Base-by-base conservation (phyloP, 2,888 invertebrate genomes). In the Carcina quercana region DNA sequence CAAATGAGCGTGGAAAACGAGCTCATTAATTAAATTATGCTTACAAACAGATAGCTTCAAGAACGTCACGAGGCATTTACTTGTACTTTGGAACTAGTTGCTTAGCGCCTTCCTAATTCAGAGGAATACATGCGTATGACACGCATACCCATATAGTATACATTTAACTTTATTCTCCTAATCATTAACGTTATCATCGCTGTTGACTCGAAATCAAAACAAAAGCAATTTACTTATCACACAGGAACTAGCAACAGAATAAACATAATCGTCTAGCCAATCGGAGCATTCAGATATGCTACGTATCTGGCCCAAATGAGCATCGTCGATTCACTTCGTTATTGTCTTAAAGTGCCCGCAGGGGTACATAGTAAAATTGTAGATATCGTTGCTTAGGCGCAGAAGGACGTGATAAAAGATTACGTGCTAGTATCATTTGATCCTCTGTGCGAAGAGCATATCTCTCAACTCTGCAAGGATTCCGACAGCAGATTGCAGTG, bases 381-480 rank as follows among this genome's bases (percentile, higher is more conserved):
- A 56, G 62, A 59, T 57, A 64, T 48, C 48, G 57, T 54, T 62
- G 65, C 59, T 55, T 52, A 43, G 44, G 43, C 51, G 50, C 51
- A 65, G 53, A 50, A 53, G 61, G 67, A 62, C 60, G 47, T 79
- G 82, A 82, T 83, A 83, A 80, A 66, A 78, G 80, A 80, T 79
- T 75, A 71, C 51, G 53, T 55, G 63, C 61, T 59, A 80, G 80
- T 82, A 70, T 66, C 69, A 69, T 53, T 72, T 70, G 59, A 65
- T 72, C 65, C 67, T 61, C 61, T 53, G 61, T 32, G 35, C 26
- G 35, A 37, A 35, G 27, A 38, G 21, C 13, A n/a, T n/a, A n/a
- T n/a, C n/a, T n/a, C n/a, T n/a, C n/a, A 30, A 32, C 40, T 44
- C 45, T 45, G 51, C n/a, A 53, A 47, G 38, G 42, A 42, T 47